These are phyloP conservation scores for Megaceryle alcyon DNA, from an alignment of 2,797 vertebrate species.

Conservation along the genomic window DNA sequence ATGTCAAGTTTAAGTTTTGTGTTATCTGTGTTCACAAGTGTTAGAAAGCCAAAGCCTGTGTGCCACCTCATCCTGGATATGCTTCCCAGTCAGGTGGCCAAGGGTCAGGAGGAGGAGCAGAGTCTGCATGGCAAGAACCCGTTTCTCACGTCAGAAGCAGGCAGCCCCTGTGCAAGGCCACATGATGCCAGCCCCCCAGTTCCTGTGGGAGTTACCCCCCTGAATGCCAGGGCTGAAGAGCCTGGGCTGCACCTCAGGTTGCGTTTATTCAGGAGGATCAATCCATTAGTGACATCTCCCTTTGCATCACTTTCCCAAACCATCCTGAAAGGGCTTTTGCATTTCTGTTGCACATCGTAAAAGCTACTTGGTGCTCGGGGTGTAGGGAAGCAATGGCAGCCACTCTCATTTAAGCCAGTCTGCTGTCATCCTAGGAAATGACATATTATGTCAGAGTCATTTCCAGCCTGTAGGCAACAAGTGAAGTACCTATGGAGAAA, in stretches of 20 bases:
- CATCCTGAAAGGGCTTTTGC: neutral
- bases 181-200: neutral
- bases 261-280: neutral
- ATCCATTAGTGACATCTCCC: neutral
- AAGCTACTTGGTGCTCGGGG: neutral
- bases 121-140: neutral
- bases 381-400: neutral
- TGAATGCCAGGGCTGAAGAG: neutral
- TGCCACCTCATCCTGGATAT: neutral
- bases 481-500: neutral
- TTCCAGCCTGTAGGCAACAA: conserved; percentile 5
- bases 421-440: neutral
- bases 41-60: neutral
- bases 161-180: neutral
- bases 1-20: neutral
- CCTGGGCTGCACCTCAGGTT: neutral
- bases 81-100: neutral
- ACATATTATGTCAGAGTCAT: neutral
- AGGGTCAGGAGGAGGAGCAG: neutral
- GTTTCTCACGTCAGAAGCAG: neutral
- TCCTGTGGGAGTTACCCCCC: neutral
- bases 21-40: neutral
- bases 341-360: neutral
- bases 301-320: neutral
- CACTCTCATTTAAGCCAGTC: neutral